phyloP scores from a whole-genome alignment of 2,888 invertebrate genomes.

The Ditylenchus weischeri region DNA sequence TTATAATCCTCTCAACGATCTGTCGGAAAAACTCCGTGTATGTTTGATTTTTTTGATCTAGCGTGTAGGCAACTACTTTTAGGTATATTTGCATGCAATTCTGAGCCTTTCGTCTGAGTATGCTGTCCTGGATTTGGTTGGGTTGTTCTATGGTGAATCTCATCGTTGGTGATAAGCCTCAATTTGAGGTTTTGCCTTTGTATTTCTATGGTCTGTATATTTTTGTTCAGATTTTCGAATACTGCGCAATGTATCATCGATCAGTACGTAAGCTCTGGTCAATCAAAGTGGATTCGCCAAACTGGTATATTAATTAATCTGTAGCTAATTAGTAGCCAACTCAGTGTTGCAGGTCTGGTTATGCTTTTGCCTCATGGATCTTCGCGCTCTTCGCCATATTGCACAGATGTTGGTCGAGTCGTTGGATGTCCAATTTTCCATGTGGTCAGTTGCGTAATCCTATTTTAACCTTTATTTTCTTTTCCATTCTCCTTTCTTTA shows the following conservation, averaged over 20 bases:
- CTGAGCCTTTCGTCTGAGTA: constrained; percentile 96
- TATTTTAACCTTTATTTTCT: no score
- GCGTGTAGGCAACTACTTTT: no score
- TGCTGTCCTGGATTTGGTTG: constrained; percentile 84
- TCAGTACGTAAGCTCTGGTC: constrained; percentile 70
- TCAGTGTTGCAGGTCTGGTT: constrained; percentile 72
- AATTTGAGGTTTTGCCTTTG: constrained; percentile 82
- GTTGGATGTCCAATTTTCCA: no score
- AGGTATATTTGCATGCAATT: constrained; percentile 89
- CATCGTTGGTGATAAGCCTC: constrained; percentile 94
- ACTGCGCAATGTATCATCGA: constrained; percentile 88
- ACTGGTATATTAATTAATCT: constrained; percentile 65
- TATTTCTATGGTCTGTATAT: constrained; percentile 73
- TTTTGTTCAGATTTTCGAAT: constrained; percentile 65
- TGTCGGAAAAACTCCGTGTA: constrained; percentile 86
- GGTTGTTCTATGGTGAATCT: constrained; percentile 96
- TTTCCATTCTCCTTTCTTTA: no score
- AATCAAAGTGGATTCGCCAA: constrained; percentile 77
- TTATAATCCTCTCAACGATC: constrained; percentile 77
- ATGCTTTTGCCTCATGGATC: constrained; percentile 94
- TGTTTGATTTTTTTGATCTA: no score
- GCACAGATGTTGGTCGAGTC: no score
- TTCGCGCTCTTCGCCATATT: no score
- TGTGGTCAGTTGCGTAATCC: no score
- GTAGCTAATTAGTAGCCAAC: constrained; percentile 69